phyloP scores from a whole-genome alignment of 1,140 invertebrate genomes.

The Drosophila carrolli region DNA sequence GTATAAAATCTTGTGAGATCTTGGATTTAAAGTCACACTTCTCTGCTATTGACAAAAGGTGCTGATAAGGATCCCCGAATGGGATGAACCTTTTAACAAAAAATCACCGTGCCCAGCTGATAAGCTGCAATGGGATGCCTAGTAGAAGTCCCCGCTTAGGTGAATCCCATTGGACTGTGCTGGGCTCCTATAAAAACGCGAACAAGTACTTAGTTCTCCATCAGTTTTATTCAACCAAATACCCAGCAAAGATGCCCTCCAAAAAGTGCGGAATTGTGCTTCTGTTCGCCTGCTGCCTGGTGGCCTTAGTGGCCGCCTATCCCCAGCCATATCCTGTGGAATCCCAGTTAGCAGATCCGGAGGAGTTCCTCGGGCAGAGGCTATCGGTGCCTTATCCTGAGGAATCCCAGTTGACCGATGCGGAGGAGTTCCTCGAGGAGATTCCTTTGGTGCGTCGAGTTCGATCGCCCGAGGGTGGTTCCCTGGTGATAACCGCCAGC shows the following conservation, averaged over 20 bases:
- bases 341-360: background rate
- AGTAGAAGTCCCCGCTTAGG: slow-evolving; percentile 22
- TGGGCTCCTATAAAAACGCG: slow-evolving; percentile 42
- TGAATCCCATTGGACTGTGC: slow-evolving; percentile 15
- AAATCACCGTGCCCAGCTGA: slow-evolving; percentile 24
- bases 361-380: background rate
- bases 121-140: slow-evolving; percentile 8
- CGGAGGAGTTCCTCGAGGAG: background rate
- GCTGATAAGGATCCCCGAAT: slow-evolving; percentile 18
- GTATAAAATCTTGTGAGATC: background rate
- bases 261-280: slow-evolving; percentile 26
- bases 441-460: slow-evolving; percentile 15
- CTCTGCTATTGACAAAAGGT: background rate
- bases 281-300: slow-evolving; percentile 33
- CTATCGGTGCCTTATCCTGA: slow-evolving; percentile 2
- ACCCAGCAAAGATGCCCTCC: slow-evolving; percentile 41
- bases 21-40: background rate
- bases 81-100: slow-evolving; percentile 31
- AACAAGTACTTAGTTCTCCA: background rate
- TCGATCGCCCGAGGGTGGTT: slow-evolving; percentile 58
- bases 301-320: slow-evolving; percentile 18
- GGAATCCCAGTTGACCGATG: background rate
- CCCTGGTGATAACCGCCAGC: slow-evolving; percentile 36
- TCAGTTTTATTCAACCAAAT: slow-evolving; percentile 41
- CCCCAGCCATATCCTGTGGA: slow-evolving; percentile 18